phyloP scores from a whole-genome alignment of 2,888 invertebrate genomes.

The Nineta flava region DNA sequence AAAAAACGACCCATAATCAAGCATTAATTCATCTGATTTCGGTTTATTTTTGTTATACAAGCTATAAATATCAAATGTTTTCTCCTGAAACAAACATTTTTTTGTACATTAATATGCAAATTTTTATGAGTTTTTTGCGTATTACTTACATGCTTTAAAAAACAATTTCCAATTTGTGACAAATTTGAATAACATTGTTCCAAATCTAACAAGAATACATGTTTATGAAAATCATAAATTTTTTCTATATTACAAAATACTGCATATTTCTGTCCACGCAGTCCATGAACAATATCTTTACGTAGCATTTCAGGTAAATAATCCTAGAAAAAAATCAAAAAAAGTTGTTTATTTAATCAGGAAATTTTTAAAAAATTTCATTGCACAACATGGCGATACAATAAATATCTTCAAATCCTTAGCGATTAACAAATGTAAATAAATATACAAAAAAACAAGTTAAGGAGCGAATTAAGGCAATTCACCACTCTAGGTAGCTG shows the following conservation, averaged over 20 bases:
- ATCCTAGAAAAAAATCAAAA: background rate
- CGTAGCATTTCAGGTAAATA: conserved; percentile 7
- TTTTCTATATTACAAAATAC: conserved; percentile 8
- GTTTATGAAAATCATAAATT: conserved; percentile 7
- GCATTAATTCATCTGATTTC: conserved; percentile 17
- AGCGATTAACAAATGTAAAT: no score
- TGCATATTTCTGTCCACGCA: conserved; percentile 6
- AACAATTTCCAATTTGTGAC: conserved; percentile 4
- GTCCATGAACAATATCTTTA: conserved; percentile 3
- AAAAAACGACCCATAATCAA: conserved; percentile 6
- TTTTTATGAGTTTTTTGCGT: no score
- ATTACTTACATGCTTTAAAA: conserved; percentile 5
- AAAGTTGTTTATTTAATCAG: no score
- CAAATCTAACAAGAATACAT: conserved; percentile 4
- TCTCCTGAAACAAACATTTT: conserved; percentile 18
- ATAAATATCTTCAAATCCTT: no score
- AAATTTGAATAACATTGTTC: background rate
- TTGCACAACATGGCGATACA: no score
- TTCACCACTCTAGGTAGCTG: no score
- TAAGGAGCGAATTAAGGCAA: no score
- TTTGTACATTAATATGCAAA: background rate
- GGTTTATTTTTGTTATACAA: conserved; percentile 24
- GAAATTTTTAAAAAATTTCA: no score
- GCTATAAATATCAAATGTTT: conserved; percentile 22
- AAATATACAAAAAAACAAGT: no score